Conservation (phyloP, 2,888 invertebrate genomes). For the Lasioglossum figueresi region DNA sequence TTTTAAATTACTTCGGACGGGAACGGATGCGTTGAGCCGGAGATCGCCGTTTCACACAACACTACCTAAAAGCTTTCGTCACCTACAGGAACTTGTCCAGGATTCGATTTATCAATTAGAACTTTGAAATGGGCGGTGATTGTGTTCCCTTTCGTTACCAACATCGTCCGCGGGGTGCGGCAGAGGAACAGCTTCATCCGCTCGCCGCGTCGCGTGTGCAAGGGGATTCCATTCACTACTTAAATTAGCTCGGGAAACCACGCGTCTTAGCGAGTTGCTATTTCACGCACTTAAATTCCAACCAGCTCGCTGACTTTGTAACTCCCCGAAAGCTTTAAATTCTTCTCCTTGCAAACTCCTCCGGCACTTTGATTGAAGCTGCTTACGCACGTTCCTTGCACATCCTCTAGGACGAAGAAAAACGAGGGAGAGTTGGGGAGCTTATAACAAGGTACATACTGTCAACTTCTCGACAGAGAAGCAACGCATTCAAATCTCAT, state of each 20-base stretch:
- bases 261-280: background rate
- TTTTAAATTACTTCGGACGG: conserved; percentile 45
- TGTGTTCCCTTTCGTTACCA: conserved; percentile 16
- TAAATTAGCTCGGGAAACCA: background rate
- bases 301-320: background rate
- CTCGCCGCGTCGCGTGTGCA: too few species aligned
- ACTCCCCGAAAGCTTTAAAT: background rate
- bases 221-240: background rate
- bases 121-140: conserved; percentile 36
- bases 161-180: background rate
- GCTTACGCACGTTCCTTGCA: conserved; percentile 3
- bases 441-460: background rate
- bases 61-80: conserved; percentile 23
- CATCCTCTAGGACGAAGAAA: background rate
- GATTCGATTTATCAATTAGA: conserved; percentile 58
- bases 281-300: conserved; percentile 21
- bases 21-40: background rate
- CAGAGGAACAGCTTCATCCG: background rate
- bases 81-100: conserved; percentile 22
- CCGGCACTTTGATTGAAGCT: background rate
- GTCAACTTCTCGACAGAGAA: too few species aligned
- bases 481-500: too few species aligned
- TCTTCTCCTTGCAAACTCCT: background rate
- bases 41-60: background rate
- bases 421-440: background rate